Base-by-base conservation (phyloP, 2,113 vertebrate species). In the Acrocephalus arundinaceus region DNA sequence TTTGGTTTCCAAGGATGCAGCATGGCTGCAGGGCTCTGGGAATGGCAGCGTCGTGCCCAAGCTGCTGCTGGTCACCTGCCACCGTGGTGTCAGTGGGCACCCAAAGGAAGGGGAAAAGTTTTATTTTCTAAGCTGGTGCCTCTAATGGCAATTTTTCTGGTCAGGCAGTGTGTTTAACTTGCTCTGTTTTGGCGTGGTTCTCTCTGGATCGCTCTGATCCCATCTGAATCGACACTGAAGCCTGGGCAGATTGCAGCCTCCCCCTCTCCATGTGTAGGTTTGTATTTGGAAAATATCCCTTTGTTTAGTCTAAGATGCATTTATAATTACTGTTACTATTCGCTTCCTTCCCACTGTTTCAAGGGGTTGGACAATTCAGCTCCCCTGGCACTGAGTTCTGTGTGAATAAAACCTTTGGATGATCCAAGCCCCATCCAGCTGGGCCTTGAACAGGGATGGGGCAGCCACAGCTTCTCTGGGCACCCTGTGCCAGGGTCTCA, bases 111-210 rank as follows among this genome's bases (percentile, higher is more conserved):
- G 49, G 15, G 8, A 17, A 20, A 72, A 58, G 59, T 35, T 2
- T 1, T 7, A 0, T 46, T 57, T 21, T 16, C 65, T 54, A 21
- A 17, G 37, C 22, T 6, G 3, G 15, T 35, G 59, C 5, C n/a
- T n/a, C 51, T 45, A 0, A 8, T 6, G 45, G 49, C 76, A 19
- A 6, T 31, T 51, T 6, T n/a, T 51, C 6, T 4, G 35, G 25
- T 33, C 2, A 1, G 59, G 54, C 33, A 39, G 18, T 0, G 1
- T 24, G 23, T 84, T 76, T 43, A 23, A 10, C 39, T 80, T 10
- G 9, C 80, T 54, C 19, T 0, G 0, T 35, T 70, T 54, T 0
- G 1, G n/a, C 6, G 15, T 2, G 17, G 28, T 46, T 37, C 63
- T 58, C n/a, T 31, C 62, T 1, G 14, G 31, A 20, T 76, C 0